Conservation (phyloP, 2,113 vertebrate species). For the Pithys albifrons region DNA sequence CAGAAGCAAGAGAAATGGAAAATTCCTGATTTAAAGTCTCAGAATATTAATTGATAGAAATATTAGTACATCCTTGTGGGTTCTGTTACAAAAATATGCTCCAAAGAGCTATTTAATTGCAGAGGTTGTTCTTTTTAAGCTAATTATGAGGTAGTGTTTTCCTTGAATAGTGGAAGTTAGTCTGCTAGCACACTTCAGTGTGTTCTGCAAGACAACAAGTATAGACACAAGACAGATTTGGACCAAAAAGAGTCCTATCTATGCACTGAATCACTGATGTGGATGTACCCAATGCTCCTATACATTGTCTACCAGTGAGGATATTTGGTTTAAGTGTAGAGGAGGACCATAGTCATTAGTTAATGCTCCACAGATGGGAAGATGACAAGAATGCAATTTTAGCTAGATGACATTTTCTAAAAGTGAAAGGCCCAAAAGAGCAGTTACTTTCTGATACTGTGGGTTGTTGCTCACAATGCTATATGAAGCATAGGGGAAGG, state of each 20-base stretch:
- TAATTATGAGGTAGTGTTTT: not conserved
- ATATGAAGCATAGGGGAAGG: not conserved
- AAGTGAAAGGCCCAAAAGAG: not conserved
- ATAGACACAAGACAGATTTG: not conserved
- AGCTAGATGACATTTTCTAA: not conserved
- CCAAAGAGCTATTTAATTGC: conserved; percentile 13
- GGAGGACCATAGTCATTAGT: not conserved
- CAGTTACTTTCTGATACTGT: not conserved
- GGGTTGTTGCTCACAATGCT: not conserved
- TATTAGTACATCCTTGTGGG: conserved; percentile 36
- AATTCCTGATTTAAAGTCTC: conserved; percentile 20
- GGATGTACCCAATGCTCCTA: not conserved
- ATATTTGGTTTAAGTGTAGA: not conserved
- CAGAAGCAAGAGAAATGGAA: conserved; percentile 33
- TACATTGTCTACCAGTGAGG: not conserved
- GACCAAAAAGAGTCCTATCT: not conserved
- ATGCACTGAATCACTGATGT: not conserved
- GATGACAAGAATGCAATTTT: not conserved
- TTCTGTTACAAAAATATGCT: conserved; percentile 6
- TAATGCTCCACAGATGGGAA: not conserved
- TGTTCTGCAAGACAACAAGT: not conserved
- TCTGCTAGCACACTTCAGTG: not conserved
- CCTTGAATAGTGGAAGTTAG: not conserved
- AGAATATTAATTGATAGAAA: conserved; percentile 43
- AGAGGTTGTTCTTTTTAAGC: conserved; percentile 1